phyloP scores from a whole-genome alignment of 2,797 vertebrate genomes.

The Molossus alvarezi region DNA sequence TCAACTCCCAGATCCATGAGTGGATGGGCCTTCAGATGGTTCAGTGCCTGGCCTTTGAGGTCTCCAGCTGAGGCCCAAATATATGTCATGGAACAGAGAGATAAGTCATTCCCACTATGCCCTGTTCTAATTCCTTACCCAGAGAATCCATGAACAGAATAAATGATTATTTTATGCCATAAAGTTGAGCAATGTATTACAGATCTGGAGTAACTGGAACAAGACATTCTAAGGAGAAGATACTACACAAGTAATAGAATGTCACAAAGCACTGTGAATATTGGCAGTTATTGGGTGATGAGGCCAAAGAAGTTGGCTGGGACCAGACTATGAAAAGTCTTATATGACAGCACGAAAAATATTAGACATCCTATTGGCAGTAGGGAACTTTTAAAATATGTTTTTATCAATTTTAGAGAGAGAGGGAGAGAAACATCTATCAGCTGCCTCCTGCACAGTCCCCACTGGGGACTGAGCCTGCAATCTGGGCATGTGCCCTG shows the following conservation, averaged over 20 bases:
- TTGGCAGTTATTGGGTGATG: neutral
- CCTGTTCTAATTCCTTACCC: neutral
- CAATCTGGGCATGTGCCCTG: no score
- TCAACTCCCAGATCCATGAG: neutral
- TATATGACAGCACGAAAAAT: neutral
- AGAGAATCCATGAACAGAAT: constrained; percentile 41
- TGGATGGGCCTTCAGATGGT: neutral
- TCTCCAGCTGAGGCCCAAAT: constrained; percentile 17
- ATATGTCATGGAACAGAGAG: neutral
- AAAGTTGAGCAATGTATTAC: constrained; percentile 50
- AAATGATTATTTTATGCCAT: constrained; percentile 33
- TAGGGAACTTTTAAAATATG: neutral
- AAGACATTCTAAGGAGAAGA: constrained; percentile 41
- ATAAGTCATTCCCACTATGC: constrained; percentile 58
- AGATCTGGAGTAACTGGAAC: neutral
- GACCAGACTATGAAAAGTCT: constrained; percentile 47
- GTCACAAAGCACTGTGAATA: neutral
- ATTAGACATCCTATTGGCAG: neutral
- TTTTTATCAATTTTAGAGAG: no score
- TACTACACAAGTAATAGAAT: neutral
- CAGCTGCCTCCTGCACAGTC: no score
- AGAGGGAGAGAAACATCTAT: no score
- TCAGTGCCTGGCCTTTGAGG: neutral
- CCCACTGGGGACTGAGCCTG: no score
- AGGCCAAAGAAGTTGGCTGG: neutral